Evolutionary conservation across 2,797 vertebrate genomes (phyloP), one percentile per base, ranked within the genome.

Genomic region (Acanthurus lineatus): DNA sequence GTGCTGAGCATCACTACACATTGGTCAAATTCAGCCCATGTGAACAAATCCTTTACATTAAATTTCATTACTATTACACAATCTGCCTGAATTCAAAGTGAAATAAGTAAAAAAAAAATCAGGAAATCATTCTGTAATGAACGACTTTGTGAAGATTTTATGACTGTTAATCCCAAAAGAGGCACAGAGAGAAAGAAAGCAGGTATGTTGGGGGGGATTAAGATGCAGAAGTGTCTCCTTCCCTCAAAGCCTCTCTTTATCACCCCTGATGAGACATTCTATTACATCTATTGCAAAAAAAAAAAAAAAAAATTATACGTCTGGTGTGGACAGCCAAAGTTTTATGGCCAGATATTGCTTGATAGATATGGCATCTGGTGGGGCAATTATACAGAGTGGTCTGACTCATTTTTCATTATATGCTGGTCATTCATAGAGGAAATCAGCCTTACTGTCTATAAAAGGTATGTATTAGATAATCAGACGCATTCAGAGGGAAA

Each of bases 111-210:
- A 56, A 42, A 71, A 56, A 42, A 69, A 8, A 59, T 49, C 28
- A 12, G 11, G 4, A 22, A 40, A 32, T 75, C 15, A 1, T 25
- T 53, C 8, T 70, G 61, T 64, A 44, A 32, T 35, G 5, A 3
- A 0, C 8, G 17, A 54, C 5, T 61, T 40, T 3, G 49, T 48
- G 59, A 44, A 82, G 60, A 82, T 60, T 35, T 86, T 54, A 15
- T 62, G 58, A 66, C 20, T 56, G 47, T 76, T 85, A 80, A 89
- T 87, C 77, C 74, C 45, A 67, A 54, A 73, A 58, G 32, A 22
- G 35, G 60, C 17, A 60, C 3, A 60, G 66, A 22, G 32, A 69
- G 38, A 74, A 51, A 69, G 51, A 70, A 25, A 20, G 62, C 16
- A 60, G 54, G 57, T 25, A 45, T 58, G 44, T 25, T 19, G 15